Conservation (phyloP, 2,888 invertebrate genomes). For the Petrolisthes manimaculis region DNA sequence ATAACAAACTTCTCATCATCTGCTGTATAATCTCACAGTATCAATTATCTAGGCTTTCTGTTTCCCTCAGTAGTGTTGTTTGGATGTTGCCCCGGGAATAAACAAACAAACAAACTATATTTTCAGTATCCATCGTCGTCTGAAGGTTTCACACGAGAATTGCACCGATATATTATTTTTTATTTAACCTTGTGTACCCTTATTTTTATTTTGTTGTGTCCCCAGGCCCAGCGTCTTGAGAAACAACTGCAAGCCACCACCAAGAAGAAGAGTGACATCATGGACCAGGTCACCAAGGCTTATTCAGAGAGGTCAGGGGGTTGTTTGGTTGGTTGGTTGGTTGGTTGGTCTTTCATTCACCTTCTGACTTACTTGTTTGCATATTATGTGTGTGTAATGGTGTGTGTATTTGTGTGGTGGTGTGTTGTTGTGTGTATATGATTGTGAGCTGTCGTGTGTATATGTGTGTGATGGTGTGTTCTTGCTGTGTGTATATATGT, state of each 20-base stretch:
- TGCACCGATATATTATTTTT: too few relatives aligned
- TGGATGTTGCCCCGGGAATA: too few relatives aligned
- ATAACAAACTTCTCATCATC: too few relatives aligned
- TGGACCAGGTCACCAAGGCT: conserved; percentile 65
- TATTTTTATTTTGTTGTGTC: not conserved
- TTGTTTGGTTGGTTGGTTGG: not conserved
- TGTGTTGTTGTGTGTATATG: not conserved
- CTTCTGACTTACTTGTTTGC: not conserved
- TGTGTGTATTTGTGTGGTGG: not conserved
- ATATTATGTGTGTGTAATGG: not conserved
- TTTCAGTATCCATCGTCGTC: too few relatives aligned
- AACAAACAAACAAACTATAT: too few relatives aligned
- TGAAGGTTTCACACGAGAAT: too few relatives aligned
- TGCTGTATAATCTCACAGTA: too few relatives aligned
- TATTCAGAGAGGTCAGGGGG: conserved; percentile 60
- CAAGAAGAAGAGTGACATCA: conserved; percentile 62
- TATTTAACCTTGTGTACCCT: too few relatives aligned
- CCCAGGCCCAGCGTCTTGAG: conserved; percentile 61
- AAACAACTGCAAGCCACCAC: conserved; percentile 48
- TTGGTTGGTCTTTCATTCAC: not conserved
- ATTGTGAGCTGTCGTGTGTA: not conserved
- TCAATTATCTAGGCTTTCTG: too few relatives aligned
- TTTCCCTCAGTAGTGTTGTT: too few relatives aligned
- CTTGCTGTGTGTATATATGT: not conserved
- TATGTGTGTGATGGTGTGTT: not conserved